Conservation (phyloP, 1,140 invertebrate species). For the Drosophila mauritiana region DNA sequence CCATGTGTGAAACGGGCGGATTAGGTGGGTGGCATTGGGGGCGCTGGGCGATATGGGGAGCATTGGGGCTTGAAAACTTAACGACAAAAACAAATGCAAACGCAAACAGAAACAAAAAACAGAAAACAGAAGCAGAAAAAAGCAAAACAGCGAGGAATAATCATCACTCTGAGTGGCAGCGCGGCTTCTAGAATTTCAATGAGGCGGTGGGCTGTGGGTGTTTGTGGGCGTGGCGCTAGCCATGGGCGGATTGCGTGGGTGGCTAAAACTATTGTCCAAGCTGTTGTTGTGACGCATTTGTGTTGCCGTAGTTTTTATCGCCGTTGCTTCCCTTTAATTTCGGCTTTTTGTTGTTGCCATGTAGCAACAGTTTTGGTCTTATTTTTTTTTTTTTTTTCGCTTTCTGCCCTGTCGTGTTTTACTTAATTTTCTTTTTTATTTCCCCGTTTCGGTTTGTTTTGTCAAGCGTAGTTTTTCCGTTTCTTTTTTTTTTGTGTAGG, state of each 20-base stretch:
- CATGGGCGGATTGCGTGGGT: constrained; percentile 8
- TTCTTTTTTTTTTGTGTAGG: constrained; percentile 10
- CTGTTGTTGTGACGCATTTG: constrained; percentile 34
- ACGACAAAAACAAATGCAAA: constrained; percentile 12
- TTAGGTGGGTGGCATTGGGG: not conserved
- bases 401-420: constrained; percentile 35
- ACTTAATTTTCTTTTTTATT: constrained; percentile 41
- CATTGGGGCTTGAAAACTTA: constrained; percentile 23
- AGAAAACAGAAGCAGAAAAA: constrained; percentile 2
- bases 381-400: constrained; percentile 13
- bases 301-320: constrained; percentile 29
- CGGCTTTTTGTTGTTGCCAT: constrained; percentile 15
- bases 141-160: constrained; percentile 13
- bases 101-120: constrained; percentile 3
- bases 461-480: constrained; percentile 36
- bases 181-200: constrained; percentile 41
- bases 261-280: constrained; percentile 30
- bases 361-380: constrained; percentile 31
- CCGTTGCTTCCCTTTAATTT: constrained; percentile 10
- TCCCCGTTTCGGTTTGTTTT: constrained; percentile 36
- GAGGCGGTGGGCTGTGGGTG: constrained; percentile 7
- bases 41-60: not conserved
- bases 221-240: not conserved
- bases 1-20: constrained; percentile 2
- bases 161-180: constrained; percentile 24